phyloP scores from a whole-genome alignment of 2,888 invertebrate genomes.

The Dynastes grantii region DNA sequence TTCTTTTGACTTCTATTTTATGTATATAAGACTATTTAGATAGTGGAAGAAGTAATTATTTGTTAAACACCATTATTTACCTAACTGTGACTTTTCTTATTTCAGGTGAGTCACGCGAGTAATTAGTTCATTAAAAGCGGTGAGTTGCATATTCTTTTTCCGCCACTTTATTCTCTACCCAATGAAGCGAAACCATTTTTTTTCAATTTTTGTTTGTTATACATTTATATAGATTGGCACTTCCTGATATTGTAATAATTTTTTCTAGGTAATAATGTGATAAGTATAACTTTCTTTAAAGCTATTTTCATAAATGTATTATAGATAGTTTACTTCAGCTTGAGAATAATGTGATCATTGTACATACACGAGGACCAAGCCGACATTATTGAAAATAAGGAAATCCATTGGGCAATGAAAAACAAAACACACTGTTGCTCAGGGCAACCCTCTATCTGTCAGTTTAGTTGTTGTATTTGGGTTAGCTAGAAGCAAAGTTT shows the following conservation, averaged over 20 bases:
- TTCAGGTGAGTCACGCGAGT: slow-evolving; percentile 24
- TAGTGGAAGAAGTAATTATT: background rate
- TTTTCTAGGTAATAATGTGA: background rate
- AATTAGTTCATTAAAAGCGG: slow-evolving; percentile 15
- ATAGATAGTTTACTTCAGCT: too few species aligned
- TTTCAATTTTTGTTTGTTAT: slow-evolving; percentile 2
- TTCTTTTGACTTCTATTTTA: too few species aligned
- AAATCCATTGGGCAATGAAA: too few species aligned
- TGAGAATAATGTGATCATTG: too few species aligned
- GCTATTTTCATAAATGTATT: too few species aligned
- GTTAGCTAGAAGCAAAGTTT: too few species aligned
- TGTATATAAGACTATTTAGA: too few species aligned
- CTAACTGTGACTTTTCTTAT: slow-evolving; percentile 12
- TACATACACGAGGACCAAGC: too few species aligned
- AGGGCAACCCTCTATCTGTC: too few species aligned
- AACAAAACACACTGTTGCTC: too few species aligned
- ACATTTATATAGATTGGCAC: background rate
- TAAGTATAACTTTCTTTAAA: background rate
- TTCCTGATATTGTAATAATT: slow-evolving; percentile 3
- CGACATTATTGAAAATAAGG: too few species aligned
- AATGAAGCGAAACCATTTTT: background rate
- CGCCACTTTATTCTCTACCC: background rate
- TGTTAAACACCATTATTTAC: background rate
- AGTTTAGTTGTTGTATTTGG: too few species aligned
- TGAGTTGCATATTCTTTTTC: slow-evolving; percentile 33